Conservation (phyloP, 2,888 invertebrate species). For the Protophormia terraenovae region DNA sequence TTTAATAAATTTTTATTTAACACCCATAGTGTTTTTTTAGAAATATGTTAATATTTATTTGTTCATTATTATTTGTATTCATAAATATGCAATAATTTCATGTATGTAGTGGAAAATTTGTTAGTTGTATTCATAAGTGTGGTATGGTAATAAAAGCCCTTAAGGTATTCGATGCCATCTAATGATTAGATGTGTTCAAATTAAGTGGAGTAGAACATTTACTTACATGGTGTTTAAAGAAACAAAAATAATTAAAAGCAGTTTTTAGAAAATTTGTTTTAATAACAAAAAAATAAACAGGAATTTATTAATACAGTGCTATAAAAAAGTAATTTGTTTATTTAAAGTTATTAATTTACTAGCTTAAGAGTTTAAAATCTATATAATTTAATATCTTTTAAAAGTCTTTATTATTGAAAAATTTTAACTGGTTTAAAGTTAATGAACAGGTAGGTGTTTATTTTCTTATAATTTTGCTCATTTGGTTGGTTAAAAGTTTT, state of each 20-base stretch:
- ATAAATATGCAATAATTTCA: slow-evolving; percentile 22
- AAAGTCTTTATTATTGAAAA: too few species aligned
- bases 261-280: background rate
- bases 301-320: too few species aligned
- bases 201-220: slow-evolving; percentile 62
- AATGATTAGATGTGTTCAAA: slow-evolving; percentile 27
- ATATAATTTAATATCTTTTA: too few species aligned
- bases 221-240: slow-evolving; percentile 30
- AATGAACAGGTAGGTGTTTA: too few species aligned
- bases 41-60: slow-evolving; percentile 11
- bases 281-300: background rate
- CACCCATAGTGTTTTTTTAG: background rate
- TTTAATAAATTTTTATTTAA: background rate
- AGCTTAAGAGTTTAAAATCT: too few species aligned
- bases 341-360: too few species aligned
- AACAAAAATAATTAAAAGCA: background rate
- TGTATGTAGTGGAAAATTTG: background rate
- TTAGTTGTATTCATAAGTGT: background rate
- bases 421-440: too few species aligned
- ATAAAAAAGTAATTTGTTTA: too few species aligned
- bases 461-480: too few species aligned
- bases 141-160: slow-evolving; percentile 29
- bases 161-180: slow-evolving; percentile 54
- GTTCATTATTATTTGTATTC: background rate
- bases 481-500: too few species aligned